These are phyloP conservation scores for Hedya salicella DNA, from an alignment of 2,888 invertebrate species.

Conservation along the genomic window DNA sequence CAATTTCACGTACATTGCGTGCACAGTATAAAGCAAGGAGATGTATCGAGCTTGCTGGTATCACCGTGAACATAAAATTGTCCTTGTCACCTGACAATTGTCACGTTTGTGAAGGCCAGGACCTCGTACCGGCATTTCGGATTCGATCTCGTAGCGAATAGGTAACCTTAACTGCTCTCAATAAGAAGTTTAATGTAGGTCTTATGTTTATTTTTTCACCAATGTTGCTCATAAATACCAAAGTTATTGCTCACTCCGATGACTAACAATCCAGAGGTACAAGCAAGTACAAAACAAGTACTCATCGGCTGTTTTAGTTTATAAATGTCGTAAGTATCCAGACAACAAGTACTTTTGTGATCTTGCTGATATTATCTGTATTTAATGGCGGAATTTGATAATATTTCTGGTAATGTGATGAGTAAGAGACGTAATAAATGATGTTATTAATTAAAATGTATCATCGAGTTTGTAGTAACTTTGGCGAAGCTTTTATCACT, in stretches of 20 bases:
- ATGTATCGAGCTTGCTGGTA: no score
- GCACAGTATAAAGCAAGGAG: no score
- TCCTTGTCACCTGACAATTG: no score
- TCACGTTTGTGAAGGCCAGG: no score
- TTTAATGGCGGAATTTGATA: neutral
- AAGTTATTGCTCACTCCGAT: slow-evolving; percentile 7
- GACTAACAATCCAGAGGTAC: slow-evolving; percentile 12
- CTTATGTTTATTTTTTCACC: neutral
- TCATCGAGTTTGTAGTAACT: neutral
- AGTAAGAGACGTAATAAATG: neutral
- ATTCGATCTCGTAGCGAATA: no score
- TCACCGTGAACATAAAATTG: no score
- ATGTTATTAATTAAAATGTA: no score
- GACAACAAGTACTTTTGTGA: neutral
- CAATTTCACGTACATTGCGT: no score
- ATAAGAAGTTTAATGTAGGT: neutral
- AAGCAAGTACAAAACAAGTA: slow-evolving; percentile 7
- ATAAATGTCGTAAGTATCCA: slow-evolving; percentile 4
- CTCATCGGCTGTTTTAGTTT: neutral
- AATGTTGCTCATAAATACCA: slow-evolving; percentile 10
- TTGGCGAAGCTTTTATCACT: neutral
- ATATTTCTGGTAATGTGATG: slow-evolving; percentile 7
- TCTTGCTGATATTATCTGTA: neutral
- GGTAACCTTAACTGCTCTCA: neutral
- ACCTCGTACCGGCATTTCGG: no score